Percentiles rank a stretch among this genome's conserved stretches.
Conservation (phyloP, 2,888 invertebrate species). For the Eledone cirrhosa region DNA sequence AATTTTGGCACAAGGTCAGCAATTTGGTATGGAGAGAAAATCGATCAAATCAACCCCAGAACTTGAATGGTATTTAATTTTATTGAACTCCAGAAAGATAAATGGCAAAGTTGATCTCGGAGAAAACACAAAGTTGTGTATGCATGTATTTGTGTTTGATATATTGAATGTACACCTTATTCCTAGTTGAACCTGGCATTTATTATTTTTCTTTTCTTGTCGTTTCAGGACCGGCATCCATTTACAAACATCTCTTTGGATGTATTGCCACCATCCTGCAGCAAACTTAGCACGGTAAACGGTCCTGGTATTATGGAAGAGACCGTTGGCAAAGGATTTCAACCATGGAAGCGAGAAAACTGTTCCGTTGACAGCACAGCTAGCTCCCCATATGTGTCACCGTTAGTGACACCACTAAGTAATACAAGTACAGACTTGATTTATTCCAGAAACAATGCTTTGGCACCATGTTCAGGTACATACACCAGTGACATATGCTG, state of each 20-base stretch:
- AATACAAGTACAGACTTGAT: conserved; percentile 26
- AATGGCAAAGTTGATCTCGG: no score
- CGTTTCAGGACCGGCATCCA: conserved; percentile 21
- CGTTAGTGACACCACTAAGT: conserved; percentile 22
- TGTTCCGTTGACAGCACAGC: conserved; percentile 7
- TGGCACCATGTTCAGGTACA: conserved; percentile 26
- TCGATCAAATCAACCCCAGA: no score
- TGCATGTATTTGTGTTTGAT: no score
- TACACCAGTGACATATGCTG: conserved; percentile 24
- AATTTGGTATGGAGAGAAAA: no score
- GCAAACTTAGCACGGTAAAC: conserved; percentile 23
- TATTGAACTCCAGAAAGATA: no score
- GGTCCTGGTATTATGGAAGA: conserved; percentile 23
- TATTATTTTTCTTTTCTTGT: not conserved
- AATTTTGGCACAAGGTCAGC: no score
- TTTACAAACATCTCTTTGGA: conserved; percentile 8
- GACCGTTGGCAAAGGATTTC: conserved; percentile 19
- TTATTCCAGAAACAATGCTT: conserved; percentile 21
- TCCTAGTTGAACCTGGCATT: not conserved
- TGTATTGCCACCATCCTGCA: conserved; percentile 25
- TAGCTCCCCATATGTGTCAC: conserved; percentile 20
- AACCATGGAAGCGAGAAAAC: conserved; percentile 27
- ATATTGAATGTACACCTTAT: not conserved
- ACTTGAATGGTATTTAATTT: no score
- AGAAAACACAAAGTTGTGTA: no score